Percentiles rank a stretch among this genome's conserved stretches.
Evolutionary conservation across 2,797 vertebrate genomes (phyloP).

Genomic region (Acanthopagrus latus): DNA sequence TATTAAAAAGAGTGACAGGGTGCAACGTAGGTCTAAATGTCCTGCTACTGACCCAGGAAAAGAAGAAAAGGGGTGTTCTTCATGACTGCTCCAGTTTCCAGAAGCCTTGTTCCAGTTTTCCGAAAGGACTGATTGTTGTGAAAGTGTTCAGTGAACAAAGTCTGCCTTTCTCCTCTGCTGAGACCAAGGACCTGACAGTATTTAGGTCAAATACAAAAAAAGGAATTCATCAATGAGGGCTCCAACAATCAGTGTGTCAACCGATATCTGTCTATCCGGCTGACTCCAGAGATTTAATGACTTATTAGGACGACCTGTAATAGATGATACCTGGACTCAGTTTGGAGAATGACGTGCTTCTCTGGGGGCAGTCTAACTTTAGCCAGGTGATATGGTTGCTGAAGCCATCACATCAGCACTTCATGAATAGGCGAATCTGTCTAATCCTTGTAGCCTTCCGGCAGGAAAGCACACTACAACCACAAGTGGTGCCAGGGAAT

Average conservation of each 20-base stretch:
- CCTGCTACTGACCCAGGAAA: constrained; percentile 24
- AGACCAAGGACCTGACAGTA: constrained; percentile 22
- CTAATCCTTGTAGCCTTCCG: neutral
- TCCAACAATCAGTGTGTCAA: neutral
- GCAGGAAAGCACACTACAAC: neutral
- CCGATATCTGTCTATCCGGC: neutral
- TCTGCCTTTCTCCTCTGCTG: constrained; percentile 15
- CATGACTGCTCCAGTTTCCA: constrained; percentile 44
- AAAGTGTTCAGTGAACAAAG: constrained; percentile 41
- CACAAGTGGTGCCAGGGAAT: no score
- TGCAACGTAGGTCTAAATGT: neutral
- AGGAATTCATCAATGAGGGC: neutral
- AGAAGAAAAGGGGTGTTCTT: constrained; percentile 1
- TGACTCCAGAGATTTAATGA: no score
- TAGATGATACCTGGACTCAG: neutral
- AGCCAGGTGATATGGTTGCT: no score
- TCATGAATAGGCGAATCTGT: neutral
- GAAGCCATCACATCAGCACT: no score
- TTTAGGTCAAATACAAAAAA: constrained; percentile 36
- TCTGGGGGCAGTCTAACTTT: no score
- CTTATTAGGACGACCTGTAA: neutral
- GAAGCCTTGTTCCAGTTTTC: constrained; percentile 52
- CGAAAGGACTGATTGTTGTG: constrained; percentile 24
- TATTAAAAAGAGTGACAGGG: neutral
- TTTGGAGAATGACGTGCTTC: neutral